Conservation (phyloP, 1,140 invertebrate species). For the Cheumatopsyche charites region DNA sequence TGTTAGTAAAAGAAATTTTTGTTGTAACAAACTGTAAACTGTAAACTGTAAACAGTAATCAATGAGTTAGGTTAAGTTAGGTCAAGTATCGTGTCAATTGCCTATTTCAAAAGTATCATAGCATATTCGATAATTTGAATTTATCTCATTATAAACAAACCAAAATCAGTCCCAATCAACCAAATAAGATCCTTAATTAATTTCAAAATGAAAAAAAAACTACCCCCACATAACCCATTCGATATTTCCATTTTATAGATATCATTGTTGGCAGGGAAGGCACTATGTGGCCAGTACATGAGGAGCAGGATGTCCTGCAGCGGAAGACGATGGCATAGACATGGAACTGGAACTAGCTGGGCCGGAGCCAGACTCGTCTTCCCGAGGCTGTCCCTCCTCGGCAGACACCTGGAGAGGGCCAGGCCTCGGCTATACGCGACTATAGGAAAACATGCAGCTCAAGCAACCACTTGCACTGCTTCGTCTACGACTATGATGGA, state of each 20-base stretch:
- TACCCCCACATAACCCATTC: too few relatives aligned
- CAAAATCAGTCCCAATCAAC: too few relatives aligned
- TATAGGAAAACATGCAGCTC: slow-evolving; percentile 57
- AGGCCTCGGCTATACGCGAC: slow-evolving; percentile 57
- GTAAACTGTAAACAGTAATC: too few relatives aligned
- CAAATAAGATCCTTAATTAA: too few relatives aligned
- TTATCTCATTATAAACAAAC: too few relatives aligned
- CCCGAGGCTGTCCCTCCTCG: slow-evolving; percentile 42
- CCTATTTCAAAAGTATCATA: too few relatives aligned
- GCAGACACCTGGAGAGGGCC: slow-evolving; percentile 53
- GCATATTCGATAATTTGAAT: too few relatives aligned
- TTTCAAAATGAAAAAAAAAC: too few relatives aligned
- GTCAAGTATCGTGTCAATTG: too few relatives aligned
- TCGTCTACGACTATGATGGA: slow-evolving; percentile 55
- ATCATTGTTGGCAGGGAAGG: slow-evolving; percentile 36
- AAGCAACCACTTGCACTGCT: slow-evolving; percentile 53
- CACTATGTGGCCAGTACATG: slow-evolving; percentile 45
- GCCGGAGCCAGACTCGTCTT: slow-evolving; percentile 51
- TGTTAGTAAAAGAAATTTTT: too few relatives aligned
- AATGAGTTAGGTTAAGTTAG: too few relatives aligned
- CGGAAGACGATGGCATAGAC: slow-evolving; percentile 22
- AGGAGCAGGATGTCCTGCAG: slow-evolving; percentile 36
- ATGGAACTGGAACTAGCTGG: slow-evolving; percentile 51
- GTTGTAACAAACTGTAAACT: too few relatives aligned
- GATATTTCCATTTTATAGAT: neutral